Percentiles rank a stretch among this genome's conserved stretches.
phyloP scores from a whole-genome alignment of 2,113 vertebrate genomes.

The Oophaga pumilio region DNA sequence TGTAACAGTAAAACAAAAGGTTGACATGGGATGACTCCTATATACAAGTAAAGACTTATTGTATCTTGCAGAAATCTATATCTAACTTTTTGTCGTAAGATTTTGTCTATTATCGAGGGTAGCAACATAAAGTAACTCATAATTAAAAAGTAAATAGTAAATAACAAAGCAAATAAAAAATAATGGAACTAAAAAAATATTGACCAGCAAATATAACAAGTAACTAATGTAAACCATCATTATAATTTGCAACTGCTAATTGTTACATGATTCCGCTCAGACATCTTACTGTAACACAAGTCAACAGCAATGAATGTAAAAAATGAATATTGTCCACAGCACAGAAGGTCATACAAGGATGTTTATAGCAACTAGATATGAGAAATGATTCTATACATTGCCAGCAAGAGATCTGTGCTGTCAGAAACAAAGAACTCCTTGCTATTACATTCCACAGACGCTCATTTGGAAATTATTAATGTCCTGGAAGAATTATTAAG shows the following conservation, averaged over 20 bases:
- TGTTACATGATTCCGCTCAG: background rate
- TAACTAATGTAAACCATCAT: background rate
- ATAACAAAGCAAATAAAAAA: no score
- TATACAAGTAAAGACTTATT: no score
- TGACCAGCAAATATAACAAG: background rate
- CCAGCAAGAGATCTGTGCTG: conserved; percentile 1
- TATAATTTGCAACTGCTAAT: background rate
- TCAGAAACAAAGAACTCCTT: background rate
- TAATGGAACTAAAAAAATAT: background rate
- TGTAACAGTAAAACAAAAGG: no score
- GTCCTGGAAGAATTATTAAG: conserved; percentile 4
- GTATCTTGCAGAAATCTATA: no score
- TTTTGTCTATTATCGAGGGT: background rate
- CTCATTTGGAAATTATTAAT: conserved; percentile 35
- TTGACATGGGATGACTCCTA: no score
- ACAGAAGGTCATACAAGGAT: conserved; percentile 24
- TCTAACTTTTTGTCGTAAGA: no score
- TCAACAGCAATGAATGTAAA: background rate
- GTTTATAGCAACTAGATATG: background rate
- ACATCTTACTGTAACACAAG: background rate
- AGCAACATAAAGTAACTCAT: no score
- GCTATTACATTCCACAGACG: conserved; percentile 15
- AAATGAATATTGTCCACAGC: background rate
- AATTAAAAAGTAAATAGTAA: no score
- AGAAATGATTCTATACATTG: conserved; percentile 9